Conservation (phyloP, 2,888 invertebrate genomes). For the Zygaena filipendulae region DNA sequence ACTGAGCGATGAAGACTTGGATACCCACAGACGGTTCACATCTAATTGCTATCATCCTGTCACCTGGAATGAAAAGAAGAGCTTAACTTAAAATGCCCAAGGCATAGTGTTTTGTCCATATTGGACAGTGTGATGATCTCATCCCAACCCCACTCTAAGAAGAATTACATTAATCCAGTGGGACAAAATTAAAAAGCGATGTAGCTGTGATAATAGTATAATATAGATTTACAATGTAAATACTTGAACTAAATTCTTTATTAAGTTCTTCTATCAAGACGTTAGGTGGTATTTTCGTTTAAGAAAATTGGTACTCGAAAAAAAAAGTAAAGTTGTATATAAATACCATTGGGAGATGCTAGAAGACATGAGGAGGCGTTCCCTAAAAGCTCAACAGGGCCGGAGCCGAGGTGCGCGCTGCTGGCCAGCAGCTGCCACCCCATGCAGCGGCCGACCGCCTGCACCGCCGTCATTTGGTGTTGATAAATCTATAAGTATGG, state of each 20-base stretch:
- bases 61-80: slow-evolving; percentile 64
- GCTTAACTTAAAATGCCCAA: too few relatives aligned
- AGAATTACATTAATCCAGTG: not conserved
- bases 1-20: slow-evolving; percentile 90
- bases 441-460: slow-evolving; percentile 92
- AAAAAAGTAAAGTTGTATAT: too few relatives aligned
- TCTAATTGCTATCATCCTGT: slow-evolving; percentile 87
- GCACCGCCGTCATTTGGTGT: slow-evolving; percentile 93
- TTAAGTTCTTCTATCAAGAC: too few relatives aligned
- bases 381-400: slow-evolving; percentile 90
- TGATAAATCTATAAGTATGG: slow-evolving; percentile 80
- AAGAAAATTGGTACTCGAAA: too few relatives aligned
- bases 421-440: slow-evolving; percentile 95
- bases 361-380: slow-evolving; percentile 93
- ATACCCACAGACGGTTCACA: slow-evolving; percentile 91
- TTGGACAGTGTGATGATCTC: too few relatives aligned
- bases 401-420: slow-evolving; percentile 88
- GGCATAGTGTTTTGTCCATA: too few relatives aligned
- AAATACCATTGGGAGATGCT: slow-evolving; percentile 88
- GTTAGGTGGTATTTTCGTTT: too few relatives aligned
- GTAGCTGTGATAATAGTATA: too few relatives aligned
- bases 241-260: too few relatives aligned
- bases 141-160: not conserved
- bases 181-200: too few relatives aligned
- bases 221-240: too few relatives aligned